Percentiles rank a stretch among this genome's conserved stretches.
phyloP scores from a whole-genome alignment of 2,888 invertebrate species.

The Sicus ferrugineus region DNA sequence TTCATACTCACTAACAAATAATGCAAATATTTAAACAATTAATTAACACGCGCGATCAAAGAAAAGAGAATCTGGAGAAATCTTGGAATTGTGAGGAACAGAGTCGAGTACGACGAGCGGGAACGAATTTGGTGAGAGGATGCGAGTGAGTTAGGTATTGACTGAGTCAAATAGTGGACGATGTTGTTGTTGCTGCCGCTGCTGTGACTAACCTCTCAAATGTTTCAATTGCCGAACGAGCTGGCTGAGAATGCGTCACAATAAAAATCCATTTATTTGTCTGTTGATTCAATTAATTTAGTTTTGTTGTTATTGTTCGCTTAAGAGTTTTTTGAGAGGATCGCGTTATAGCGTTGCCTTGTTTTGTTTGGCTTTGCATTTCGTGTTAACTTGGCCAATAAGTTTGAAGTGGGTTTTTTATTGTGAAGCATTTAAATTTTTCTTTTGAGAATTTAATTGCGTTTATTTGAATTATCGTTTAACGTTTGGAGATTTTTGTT shows the following conservation, averaged over 20 bases:
- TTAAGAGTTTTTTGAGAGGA: neutral
- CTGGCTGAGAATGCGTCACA: slow-evolving; percentile 22
- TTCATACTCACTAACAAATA: slow-evolving; percentile 59
- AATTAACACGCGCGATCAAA: slow-evolving; percentile 61
- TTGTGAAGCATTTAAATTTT: slow-evolving; percentile 26
- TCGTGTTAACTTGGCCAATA: slow-evolving; percentile 29
- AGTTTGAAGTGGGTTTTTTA: slow-evolving; percentile 28
- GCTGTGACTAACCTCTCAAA: slow-evolving; percentile 19
- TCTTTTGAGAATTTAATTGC: slow-evolving; percentile 32
- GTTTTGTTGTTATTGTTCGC: slow-evolving; percentile 12
- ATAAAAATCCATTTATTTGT: slow-evolving; percentile 10
- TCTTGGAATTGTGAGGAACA: slow-evolving; percentile 34
- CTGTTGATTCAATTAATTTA: slow-evolving; percentile 27
- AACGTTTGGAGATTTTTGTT: slow-evolving; percentile 23
- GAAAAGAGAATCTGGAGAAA: slow-evolving; percentile 57
- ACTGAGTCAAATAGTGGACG: neutral
- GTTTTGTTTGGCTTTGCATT: slow-evolving; percentile 3
- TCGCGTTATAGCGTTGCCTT: neutral
- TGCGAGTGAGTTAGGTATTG: neutral
- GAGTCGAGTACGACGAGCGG: neutral
- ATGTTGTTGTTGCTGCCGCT: slow-evolving; percentile 2
- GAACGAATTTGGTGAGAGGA: neutral
- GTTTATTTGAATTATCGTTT: slow-evolving; percentile 31
- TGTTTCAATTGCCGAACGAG: slow-evolving; percentile 33
- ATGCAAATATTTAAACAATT: slow-evolving; percentile 62